Base-by-base conservation (phyloP, 2,888 invertebrate species). In the Drosophila formosana region DNA sequence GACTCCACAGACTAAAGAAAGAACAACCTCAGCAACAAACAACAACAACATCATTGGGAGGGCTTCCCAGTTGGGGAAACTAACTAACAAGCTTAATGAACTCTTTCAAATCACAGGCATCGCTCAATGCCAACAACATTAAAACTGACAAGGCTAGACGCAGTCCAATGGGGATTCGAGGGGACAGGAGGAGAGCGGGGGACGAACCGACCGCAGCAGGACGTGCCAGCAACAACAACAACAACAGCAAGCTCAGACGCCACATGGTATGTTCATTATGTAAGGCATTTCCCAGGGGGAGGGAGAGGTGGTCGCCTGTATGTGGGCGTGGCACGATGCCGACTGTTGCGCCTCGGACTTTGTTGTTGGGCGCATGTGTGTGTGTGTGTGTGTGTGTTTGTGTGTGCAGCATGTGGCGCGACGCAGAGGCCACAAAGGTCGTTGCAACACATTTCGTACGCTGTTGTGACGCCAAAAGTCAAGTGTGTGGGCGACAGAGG, bases 51-150 rank as follows among this genome's bases (percentile, higher is more conserved):
- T 8, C 28, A 53, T 25, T 23, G 52, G 50, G 50, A 58, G 39
- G 51, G 32, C 37, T 47, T 55, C 66, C 67, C 71, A 45, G 68
- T 66, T 71, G 82, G 53, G 52, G 56, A 55, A 71, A 69, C 69
- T 60, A 64, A 78, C 66, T 68, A 83, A 85, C 88, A 69, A 86
- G 79, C 85, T 89, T 85, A 85, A 85, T 85, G 85, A 85, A 85
- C 89, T 84, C 84, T 87, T 85, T 89, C 75, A 83, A 84, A 86
- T 88, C 87, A 86, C 66, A 78, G 83, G 61, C 89, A 86, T 86
- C 89, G 80, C 84, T 86, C 87, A 89, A 81, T 85, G 84, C 79
- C 87, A 89, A 71, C 73, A 80, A 80, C 89, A 88, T 89, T 89
- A 80, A 88, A 83, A 83, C 86, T 75, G 81, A 83, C 77, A 80